Evolutionary conservation across 1,140 invertebrate species (phyloP).

Genomic region (Idris sp.): DNA sequence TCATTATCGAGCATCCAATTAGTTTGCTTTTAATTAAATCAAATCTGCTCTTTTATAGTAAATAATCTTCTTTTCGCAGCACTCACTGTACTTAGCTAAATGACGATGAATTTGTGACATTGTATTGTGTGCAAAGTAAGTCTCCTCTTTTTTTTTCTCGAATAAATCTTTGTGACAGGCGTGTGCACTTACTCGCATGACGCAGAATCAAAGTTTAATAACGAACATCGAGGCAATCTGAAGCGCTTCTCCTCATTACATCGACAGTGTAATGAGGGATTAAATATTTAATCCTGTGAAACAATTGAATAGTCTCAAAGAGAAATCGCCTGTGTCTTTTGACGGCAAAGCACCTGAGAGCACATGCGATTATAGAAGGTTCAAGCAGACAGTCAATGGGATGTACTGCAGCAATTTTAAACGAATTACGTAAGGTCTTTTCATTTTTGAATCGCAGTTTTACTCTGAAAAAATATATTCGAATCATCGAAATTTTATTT

Average conservation of each 20-base stretch:
- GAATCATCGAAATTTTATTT: too few relatives aligned
- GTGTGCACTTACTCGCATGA: constrained; percentile 11
- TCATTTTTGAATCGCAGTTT: neutral
- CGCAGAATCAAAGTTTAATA: constrained; percentile 43
- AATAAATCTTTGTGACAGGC: constrained; percentile 9
- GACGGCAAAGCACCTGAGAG: constrained; percentile 42
- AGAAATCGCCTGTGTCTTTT: constrained; percentile 47
- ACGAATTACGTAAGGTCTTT: constrained; percentile 14
- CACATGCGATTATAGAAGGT: constrained; percentile 49
- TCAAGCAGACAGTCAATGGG: constrained; percentile 24
- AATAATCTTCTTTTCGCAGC: constrained; percentile 24
- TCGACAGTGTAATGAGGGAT: constrained; percentile 48
- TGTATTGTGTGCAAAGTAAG: constrained; percentile 2
- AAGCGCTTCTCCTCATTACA: constrained; percentile 45
- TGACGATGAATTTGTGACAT: constrained; percentile 6
- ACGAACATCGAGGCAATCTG: constrained; percentile 13
- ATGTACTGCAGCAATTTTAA: constrained; percentile 30
- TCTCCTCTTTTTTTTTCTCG: too few relatives aligned
- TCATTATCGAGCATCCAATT: constrained; percentile 40
- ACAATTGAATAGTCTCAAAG: constrained; percentile 53
- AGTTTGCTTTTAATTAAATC: constrained; percentile 47
- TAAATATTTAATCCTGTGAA: constrained; percentile 53
- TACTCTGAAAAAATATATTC: too few relatives aligned
- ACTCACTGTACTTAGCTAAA: constrained; percentile 18
- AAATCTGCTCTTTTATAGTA: constrained; percentile 15